A percentile compares a stretch with the other conserved stretches of the same genome.
These are phyloP conservation scores for Helarctos malayanus DNA, from an alignment of 2,797 vertebrate species.

Conservation along the genomic window DNA sequence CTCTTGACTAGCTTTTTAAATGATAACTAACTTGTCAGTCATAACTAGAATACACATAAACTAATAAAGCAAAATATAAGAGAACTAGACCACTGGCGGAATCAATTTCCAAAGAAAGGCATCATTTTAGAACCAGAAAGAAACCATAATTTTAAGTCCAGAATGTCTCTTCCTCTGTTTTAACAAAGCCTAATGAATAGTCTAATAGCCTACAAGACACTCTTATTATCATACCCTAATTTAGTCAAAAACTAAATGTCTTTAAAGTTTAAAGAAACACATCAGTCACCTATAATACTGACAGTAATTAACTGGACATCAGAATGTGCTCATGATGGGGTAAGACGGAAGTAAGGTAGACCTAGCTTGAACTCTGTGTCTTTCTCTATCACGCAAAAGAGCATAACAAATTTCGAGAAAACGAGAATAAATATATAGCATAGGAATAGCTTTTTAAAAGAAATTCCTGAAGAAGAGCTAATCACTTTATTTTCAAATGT, in stretches of 20 bases:
- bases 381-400: not conserved
- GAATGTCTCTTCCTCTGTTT: not conserved
- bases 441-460: not conserved
- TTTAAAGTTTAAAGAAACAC: not conserved
- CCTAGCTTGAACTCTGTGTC: not conserved
- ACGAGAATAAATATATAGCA: not conserved
- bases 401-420: not conserved
- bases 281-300: not conserved
- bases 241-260: not conserved
- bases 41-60: not conserved
- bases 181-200: not conserved
- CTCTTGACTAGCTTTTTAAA: not conserved
- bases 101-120: not conserved
- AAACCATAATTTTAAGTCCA: conserved; percentile 15
- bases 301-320: not conserved
- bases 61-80: not conserved
- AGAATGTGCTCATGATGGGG: not conserved
- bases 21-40: not conserved
- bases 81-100: not conserved
- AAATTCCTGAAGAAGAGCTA: not conserved
- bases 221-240: not conserved
- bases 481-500: not conserved
- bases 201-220: not conserved
- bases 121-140: not conserved
- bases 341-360: not conserved